phyloP scores from a whole-genome alignment of 2,888 invertebrate genomes.

The Folsomia manolachei region DNA sequence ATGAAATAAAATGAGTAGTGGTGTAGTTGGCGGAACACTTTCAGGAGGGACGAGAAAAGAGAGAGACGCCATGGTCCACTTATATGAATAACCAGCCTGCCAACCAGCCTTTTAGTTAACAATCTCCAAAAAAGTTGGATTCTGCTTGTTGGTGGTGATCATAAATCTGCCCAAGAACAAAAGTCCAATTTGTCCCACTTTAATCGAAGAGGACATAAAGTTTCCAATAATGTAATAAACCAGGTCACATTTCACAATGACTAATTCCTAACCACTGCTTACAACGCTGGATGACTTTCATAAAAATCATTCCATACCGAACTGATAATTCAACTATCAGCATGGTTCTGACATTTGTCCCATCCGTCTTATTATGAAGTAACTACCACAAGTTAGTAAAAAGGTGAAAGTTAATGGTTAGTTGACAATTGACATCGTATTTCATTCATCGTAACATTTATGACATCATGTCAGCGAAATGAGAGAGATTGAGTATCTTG shows the following conservation, averaged over 20 bases:
- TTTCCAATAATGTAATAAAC: conserved; percentile 21
- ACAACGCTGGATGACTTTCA: background rate
- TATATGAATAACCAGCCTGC: background rate
- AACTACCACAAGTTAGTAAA: background rate
- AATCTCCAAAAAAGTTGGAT: conserved; percentile 14
- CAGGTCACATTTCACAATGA: background rate
- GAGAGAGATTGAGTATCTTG: background rate
- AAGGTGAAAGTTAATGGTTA: background rate
- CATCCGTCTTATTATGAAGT: too few species aligned
- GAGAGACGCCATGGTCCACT: too few species aligned
- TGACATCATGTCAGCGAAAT: background rate
- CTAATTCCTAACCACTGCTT: background rate
- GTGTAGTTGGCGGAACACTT: background rate
- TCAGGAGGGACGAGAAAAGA: background rate
- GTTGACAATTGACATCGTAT: background rate
- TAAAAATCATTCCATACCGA: too few species aligned
- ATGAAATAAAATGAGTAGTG: too few species aligned
- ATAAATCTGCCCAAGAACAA: conserved; percentile 14
- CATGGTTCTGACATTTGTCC: too few species aligned
- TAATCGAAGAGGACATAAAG: conserved; percentile 18
- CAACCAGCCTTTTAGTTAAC: background rate
- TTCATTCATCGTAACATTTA: background rate
- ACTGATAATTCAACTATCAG: too few species aligned
- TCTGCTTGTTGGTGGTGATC: conserved; percentile 2
- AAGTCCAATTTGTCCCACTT: conserved; percentile 17